Base-by-base conservation (phyloP, 1,140 invertebrate species). In the Neodiprion pinetum region DNA sequence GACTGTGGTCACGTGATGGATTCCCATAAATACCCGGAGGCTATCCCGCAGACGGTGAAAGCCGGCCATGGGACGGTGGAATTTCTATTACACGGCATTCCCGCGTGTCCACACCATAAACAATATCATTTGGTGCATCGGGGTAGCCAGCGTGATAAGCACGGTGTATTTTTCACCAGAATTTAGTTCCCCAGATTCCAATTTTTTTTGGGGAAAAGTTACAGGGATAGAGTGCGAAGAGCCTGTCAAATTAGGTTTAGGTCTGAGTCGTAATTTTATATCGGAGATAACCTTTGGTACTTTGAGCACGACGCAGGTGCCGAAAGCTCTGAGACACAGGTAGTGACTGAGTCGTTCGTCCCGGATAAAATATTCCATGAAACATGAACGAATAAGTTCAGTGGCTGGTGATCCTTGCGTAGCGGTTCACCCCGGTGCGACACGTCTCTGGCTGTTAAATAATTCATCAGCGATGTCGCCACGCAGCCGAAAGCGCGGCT, bases 61-160 rank as follows among this genome's bases (percentile, higher is more conserved):
- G 53, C 50, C 28, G 79, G 80, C 80, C 78, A 75, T 49, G 23
- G n/a, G 70, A 67, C 72, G n/a, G 11, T 61, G 82, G 82, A 83
- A 83, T 83, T 83, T 83, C 82, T 80, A 83, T 83, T 83, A 83
- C 77, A 83, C 77, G 75, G 80, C 77, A 75, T 80, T 79, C 80
- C 80, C 74, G 72, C 78, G 77, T 78, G 75, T 80, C 77, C 75
- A 66, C 74, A 75, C 81, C 81, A 81, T 83, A 83, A 82, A 83
- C 82, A 83, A 83, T 83, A 83, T 83, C 82, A 83, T 83, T 81
- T 81, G 82, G 67, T 75, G 67, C 74, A 67, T 72, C 72, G 74
- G 79, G 82, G 78, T 75, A 79, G 74, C 77, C 71, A 72, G 76
- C 77, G 77, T 81, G 81, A 80, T 40, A 40, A 40, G 28, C 28